phyloP scores from a whole-genome alignment of 2,113 vertebrate species.

The Sylvilagus bachmani region DNA sequence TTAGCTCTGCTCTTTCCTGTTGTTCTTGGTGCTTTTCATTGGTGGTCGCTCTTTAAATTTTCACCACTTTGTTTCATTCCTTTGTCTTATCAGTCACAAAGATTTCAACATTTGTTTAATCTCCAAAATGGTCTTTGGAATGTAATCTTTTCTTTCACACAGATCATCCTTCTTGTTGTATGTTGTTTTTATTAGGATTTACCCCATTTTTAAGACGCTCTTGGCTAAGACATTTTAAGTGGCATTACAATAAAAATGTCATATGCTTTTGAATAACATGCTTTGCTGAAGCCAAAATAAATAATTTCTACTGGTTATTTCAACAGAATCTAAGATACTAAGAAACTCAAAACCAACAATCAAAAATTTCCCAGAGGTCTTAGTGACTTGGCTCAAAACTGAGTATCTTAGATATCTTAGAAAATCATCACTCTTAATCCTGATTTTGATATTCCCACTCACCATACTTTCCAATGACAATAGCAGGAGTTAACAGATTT shows the following conservation, averaged over 20 bases:
- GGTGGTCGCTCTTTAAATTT: background rate
- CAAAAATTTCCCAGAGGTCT: background rate
- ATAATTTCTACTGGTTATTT: conserved; percentile 31
- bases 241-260: conserved; percentile 52
- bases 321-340: background rate
- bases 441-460: background rate
- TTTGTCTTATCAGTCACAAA: conserved; percentile 13
- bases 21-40: conserved; percentile 14
- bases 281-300: conserved; percentile 22
- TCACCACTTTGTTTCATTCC: background rate
- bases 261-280: conserved; percentile 23
- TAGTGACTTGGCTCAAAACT: conserved; percentile 25
- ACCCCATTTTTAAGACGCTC: background rate
- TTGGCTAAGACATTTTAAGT: background rate
- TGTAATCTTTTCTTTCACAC: background rate
- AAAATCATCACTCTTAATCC: conserved; percentile 14
- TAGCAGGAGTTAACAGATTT: background rate
- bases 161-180: background rate
- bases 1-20: background rate
- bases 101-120: background rate
- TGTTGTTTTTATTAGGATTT: background rate
- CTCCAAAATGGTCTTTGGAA: background rate
- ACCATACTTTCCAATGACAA: background rate
- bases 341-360: conserved; percentile 20
- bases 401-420: background rate